Conservation (phyloP, 2,797 vertebrate species). For the Bradypodion pumilum region DNA sequence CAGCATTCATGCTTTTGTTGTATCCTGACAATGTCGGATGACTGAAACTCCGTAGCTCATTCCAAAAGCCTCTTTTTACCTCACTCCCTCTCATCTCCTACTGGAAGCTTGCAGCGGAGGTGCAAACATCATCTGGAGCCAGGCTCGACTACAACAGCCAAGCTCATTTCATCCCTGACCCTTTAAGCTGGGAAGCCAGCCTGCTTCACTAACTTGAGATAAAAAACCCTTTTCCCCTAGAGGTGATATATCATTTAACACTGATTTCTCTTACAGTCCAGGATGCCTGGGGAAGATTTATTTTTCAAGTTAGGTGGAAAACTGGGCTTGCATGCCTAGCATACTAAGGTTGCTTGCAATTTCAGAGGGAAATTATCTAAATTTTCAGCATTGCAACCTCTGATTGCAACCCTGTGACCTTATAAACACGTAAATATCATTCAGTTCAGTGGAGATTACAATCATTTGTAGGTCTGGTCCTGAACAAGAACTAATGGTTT, state of each 20-base stretch:
- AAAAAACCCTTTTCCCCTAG: conserved; percentile 27
- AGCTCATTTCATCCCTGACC: conserved; percentile 46
- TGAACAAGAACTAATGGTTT: background rate
- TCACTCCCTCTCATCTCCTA: conserved; percentile 25
- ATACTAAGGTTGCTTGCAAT: background rate
- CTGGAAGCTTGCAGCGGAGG: conserved; percentile 48
- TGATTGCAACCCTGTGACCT: background rate
- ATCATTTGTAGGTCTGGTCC: background rate
- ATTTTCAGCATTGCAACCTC: too few relatives aligned
- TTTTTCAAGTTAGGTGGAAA: conserved; percentile 15
- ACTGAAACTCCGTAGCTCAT: conserved; percentile 18
- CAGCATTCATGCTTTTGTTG: conserved; percentile 20
- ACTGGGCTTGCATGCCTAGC: background rate
- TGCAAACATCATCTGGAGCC: conserved; percentile 47
- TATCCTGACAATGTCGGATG: conserved; percentile 42
- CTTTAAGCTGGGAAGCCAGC: conserved; percentile 38
- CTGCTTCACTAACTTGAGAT: conserved; percentile 36
- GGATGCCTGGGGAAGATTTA: conserved; percentile 17
- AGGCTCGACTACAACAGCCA: conserved; percentile 45
- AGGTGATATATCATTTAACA: conserved; percentile 15
- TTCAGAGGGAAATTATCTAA: background rate
- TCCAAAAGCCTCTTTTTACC: conserved; percentile 28
- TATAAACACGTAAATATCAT: background rate
- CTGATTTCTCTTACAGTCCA: conserved; percentile 16
- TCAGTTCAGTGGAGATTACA: background rate